phyloP scores from a whole-genome alignment of 2,113 vertebrate genomes.

The Carlito syrichta region DNA sequence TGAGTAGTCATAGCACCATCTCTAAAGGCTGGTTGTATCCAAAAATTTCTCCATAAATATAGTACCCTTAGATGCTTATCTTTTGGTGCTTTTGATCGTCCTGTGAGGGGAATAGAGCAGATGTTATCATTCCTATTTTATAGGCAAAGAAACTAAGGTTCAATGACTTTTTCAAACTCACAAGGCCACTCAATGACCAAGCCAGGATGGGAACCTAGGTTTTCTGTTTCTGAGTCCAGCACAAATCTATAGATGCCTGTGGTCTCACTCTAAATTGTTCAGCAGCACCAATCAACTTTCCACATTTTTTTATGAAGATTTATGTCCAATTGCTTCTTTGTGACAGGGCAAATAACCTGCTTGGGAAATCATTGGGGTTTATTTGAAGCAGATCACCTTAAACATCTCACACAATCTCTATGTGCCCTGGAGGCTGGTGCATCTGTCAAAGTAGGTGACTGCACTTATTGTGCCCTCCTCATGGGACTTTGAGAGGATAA shows the following conservation, averaged over 20 bases:
- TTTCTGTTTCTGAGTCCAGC: not conserved
- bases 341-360: not conserved
- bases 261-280: not conserved
- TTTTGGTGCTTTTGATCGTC: not conserved
- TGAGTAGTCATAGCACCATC: fast-evolving
- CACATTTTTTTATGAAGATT: not conserved
- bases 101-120: no score
- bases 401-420: not conserved
- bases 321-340: not conserved
- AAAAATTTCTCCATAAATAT: not conserved
- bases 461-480: not conserved
- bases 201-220: not conserved
- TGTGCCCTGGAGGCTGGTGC: not conserved
- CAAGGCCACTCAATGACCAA: not conserved
- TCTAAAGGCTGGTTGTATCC: not conserved
- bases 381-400: not conserved
- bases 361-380: not conserved
- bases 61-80: no score
- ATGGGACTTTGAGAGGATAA: not conserved
- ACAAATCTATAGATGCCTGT: not conserved
- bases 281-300: not conserved
- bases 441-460: not conserved
- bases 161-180: not conserved
- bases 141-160: not conserved
- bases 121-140: not conserved